These are phyloP conservation scores for Rhaphigaster nebulosa DNA, from an alignment of 2,888 invertebrate species.

Conservation along the genomic window DNA sequence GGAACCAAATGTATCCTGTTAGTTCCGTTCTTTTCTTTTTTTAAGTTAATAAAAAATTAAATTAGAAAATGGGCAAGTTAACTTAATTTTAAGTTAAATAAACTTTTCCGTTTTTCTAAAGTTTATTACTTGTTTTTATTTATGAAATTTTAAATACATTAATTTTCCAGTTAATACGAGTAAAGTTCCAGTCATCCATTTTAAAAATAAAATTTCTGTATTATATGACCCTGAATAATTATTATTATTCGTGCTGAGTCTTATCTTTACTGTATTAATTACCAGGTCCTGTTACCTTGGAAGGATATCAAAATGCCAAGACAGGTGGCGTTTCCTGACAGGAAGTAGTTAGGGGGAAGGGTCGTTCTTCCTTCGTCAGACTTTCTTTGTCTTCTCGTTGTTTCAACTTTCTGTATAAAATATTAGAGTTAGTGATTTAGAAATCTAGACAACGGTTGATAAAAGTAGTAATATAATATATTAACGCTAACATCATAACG, in stretches of 20 bases:
- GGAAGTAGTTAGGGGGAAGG: constrained; percentile 8
- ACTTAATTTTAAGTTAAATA: no score
- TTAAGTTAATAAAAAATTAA: no score
- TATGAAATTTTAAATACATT: no score
- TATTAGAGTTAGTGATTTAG: not conserved
- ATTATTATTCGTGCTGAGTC: not conserved
- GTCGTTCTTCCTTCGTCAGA: not conserved
- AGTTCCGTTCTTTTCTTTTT: no score
- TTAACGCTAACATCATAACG: no score
- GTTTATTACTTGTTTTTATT: no score
- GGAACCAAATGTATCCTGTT: no score
- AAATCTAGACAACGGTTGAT: not conserved
- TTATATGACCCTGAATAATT: not conserved
- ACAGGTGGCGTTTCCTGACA: constrained; percentile 10
- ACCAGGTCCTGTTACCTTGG: not conserved
- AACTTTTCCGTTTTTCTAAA: no score
- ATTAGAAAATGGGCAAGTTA: no score
- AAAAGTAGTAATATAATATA: no score
- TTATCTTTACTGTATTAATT: not conserved
- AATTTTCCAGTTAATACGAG: no score
- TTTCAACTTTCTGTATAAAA: not conserved
- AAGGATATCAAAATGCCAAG: not conserved
- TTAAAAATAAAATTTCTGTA: not conserved
- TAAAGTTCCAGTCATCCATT: no score
- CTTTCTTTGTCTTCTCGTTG: not conserved